Evolutionary conservation across 1,140 invertebrate species (phyloP), one percentile per base, ranked within the genome.

Genomic region (Drosophila dunni): DNA sequence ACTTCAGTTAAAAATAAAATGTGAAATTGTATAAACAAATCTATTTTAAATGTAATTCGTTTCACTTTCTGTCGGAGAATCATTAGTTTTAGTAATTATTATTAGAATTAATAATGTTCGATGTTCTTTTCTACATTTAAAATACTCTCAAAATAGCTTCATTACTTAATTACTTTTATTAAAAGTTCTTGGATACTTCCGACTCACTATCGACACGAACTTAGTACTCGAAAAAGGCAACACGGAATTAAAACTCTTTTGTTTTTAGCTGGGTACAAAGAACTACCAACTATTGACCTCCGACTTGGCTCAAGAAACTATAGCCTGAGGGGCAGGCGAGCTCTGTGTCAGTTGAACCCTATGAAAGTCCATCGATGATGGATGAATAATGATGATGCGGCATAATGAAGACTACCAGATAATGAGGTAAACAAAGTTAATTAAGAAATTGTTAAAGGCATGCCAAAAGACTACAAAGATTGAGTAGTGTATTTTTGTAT

Each of bases 371-470:
- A 54, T 53, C 53, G 62, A 64, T 50, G 45, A 36, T 48, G 8
- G 24, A 36, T 74, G 71, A 68, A 62, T 48, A 48, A 68, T 74
- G 72, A 74, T 61, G 70, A 61, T 48, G 42, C 44, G 34, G 42
- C 51, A 46, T 54, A 17, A 48, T 63, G n/a, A 48, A 54, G 64
- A 48, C 80, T 77, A 81, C 45, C 57, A 63, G 24, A 48, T 64
- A 58, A 75, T 84, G 56, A 50, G 29, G 46, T 10, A 56, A 44
- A 50, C 33, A 61, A 57, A 72, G 72, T 84, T 81, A 82, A 77
- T 83, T 77, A 80, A 53, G 61, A 84, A 84, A 62, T 79, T 29
- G 71, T 82, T 82, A 53, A 33, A 75, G 81, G 63, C 80, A 83
- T 83, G 81, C 80, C 58, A 61, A 63, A 6, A 68, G 50, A 73